These are phyloP conservation scores for Melitaea cinxia DNA, from an alignment of 1,140 invertebrate genomes.

Conservation along the genomic window DNA sequence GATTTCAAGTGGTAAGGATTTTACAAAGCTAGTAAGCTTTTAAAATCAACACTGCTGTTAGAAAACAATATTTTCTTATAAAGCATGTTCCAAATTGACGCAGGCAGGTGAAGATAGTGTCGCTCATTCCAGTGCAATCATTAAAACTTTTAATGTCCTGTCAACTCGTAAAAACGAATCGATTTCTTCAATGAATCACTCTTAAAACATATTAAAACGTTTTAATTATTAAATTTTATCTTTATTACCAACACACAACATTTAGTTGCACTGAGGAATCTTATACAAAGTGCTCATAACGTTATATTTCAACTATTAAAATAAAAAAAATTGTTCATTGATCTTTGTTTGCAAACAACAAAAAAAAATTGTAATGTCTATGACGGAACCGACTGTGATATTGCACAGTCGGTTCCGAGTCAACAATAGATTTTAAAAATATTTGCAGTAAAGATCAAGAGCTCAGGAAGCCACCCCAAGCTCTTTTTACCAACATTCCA, in stretches of 20 bases:
- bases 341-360: too few species aligned
- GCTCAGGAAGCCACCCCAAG: not conserved
- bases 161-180: constrained; percentile 40
- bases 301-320: too few species aligned
- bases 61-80: not conserved
- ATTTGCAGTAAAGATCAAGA: not conserved
- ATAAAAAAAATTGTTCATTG: too few species aligned
- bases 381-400: too few species aligned
- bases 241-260: constrained; percentile 23
- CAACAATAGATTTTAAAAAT: not conserved
- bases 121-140: constrained; percentile 20
- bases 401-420: too few species aligned
- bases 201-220: constrained; percentile 23
- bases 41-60: too few species aligned
- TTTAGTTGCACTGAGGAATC: constrained; percentile 2
- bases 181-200: constrained; percentile 37
- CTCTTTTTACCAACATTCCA: not conserved
- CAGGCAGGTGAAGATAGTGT: not conserved
- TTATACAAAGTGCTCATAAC: constrained; percentile 2
- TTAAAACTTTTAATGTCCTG: constrained; percentile 41
- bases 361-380: too few species aligned
- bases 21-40: too few species aligned
- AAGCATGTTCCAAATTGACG: not conserved
- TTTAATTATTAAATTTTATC: constrained; percentile 36
- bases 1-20: too few species aligned